These are phyloP conservation scores for Numenius arquata DNA, from an alignment of 2,113 vertebrate genomes.

Conservation along the genomic window DNA sequence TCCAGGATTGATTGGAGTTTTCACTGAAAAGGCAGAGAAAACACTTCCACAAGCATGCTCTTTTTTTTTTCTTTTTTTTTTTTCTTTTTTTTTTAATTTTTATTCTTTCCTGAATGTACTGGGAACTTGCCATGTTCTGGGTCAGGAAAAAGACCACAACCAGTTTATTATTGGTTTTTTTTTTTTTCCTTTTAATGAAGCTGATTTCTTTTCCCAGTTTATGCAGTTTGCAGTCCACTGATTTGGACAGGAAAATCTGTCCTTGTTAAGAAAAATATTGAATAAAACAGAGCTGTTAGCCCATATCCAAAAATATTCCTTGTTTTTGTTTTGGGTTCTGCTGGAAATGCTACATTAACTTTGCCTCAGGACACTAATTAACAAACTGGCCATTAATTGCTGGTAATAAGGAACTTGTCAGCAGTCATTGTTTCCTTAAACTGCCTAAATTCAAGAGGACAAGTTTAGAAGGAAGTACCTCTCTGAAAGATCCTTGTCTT, in stretches of 20 bases:
- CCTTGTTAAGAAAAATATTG: slow-evolving; percentile 53
- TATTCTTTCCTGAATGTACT: slow-evolving; percentile 31
- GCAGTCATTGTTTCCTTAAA: slow-evolving; percentile 63
- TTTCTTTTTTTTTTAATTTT: background rate
- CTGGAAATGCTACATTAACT: slow-evolving; percentile 62
- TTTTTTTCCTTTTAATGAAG: slow-evolving; percentile 61
- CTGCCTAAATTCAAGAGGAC: slow-evolving; percentile 51
- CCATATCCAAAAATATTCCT: slow-evolving; percentile 57
- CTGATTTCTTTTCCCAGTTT: slow-evolving; percentile 30
- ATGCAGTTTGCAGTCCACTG: slow-evolving; percentile 51
- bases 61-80: background rate
- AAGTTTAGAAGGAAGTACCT: slow-evolving; percentile 35
- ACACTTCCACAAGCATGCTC: background rate
- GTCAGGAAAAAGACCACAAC: slow-evolving; percentile 37
- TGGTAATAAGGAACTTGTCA: slow-evolving; percentile 70
- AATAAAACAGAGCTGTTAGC: slow-evolving; percentile 51
- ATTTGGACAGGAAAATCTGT: slow-evolving; percentile 44
- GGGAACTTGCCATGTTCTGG: slow-evolving; percentile 44
- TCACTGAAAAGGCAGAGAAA: slow-evolving; percentile 15
- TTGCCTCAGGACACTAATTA: slow-evolving; percentile 76
- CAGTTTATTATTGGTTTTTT: slow-evolving; percentile 4
- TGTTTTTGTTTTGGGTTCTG: slow-evolving; percentile 60
- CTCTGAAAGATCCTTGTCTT: slow-evolving; percentile 44
- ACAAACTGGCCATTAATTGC: slow-evolving; percentile 70
- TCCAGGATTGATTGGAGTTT: background rate